A percentile compares a stretch with the other conserved stretches of the same genome.
Conservation (phyloP, 2,113 vertebrate genomes). For the Hylia prasina region DNA sequence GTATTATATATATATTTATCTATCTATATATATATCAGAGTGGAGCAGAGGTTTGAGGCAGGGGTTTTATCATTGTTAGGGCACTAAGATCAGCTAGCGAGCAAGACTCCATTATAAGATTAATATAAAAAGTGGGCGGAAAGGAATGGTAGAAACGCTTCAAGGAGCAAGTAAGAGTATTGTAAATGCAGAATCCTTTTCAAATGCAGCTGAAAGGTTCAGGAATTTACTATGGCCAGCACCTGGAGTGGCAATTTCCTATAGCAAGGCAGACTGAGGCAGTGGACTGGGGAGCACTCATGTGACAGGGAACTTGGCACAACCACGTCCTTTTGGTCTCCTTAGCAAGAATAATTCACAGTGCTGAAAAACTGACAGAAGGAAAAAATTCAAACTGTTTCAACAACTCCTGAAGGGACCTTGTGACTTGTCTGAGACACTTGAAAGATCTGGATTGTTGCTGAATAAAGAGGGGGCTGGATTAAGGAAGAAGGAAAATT, state of each 20-base stretch:
- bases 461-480: neutral
- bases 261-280: fast-evolving
- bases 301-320: neutral
- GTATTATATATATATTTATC: neutral
- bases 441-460: neutral
- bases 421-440: neutral
- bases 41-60: neutral
- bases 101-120: neutral
- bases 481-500: neutral
- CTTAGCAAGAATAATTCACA: neutral
- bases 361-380: neutral
- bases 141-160: neutral
- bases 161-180: neutral
- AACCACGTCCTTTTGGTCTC: neutral
- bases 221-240: neutral
- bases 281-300: fast-evolving
- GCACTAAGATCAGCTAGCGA: neutral
- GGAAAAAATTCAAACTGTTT: neutral
- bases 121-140: neutral
- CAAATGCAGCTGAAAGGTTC: neutral
- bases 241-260: neutral
- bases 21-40: neutral
- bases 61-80: neutral
- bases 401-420: neutral
- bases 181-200: neutral